Percentiles rank a stretch among this genome's conserved stretches.
Conservation (phyloP, 2,113 vertebrate species). For the Petromus typicus region DNA sequence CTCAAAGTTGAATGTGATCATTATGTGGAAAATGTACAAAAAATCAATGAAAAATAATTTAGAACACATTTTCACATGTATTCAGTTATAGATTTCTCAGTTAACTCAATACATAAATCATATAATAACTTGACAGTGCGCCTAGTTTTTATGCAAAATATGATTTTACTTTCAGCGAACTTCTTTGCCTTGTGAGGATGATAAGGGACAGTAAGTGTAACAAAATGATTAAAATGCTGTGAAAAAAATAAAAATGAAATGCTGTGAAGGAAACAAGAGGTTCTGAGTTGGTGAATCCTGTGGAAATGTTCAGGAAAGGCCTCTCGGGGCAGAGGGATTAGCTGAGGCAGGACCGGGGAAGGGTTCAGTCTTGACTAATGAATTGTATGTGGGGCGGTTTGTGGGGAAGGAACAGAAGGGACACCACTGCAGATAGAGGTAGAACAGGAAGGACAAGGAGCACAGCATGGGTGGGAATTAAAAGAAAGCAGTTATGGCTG, state of each 20-base stretch:
- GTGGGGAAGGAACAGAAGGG: background rate
- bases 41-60: background rate
- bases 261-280: background rate
- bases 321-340: background rate
- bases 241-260: background rate
- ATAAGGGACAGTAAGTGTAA: background rate
- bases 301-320: background rate
- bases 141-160: background rate
- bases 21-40: no score
- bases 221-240: background rate
- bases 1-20: no score
- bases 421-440: background rate
- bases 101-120: background rate
- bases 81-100: constrained; percentile 18
- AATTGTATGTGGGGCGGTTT: background rate
- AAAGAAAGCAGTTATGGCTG: background rate
- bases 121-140: background rate
- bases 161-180: background rate
- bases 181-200: background rate
- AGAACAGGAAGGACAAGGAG: background rate
- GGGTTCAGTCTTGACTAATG: background rate
- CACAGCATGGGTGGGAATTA: background rate
- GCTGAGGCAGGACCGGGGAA: background rate
- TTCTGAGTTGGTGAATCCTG: background rate
- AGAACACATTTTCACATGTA: background rate